These are phyloP conservation scores for Carterocephalus palaemon DNA, from an alignment of 2,888 invertebrate genomes.

Conservation along the genomic window DNA sequence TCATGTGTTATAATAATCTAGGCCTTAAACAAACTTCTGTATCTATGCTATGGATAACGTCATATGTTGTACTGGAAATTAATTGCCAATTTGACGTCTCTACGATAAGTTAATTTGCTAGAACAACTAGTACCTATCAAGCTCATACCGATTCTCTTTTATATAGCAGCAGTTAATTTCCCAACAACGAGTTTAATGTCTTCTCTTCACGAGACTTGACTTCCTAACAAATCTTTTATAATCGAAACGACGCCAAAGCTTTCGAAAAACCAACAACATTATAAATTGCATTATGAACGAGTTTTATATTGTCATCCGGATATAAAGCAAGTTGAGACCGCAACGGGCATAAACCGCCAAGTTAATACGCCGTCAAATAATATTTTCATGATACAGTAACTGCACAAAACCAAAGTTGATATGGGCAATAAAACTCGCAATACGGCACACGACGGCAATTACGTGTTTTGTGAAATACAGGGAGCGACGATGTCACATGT, in stretches of 20 bases:
- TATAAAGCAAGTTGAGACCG: constrained; percentile 20
- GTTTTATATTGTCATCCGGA: constrained; percentile 9
- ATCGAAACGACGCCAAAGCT: background rate
- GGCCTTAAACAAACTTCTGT: too few relatives aligned
- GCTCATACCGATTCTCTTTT: too few relatives aligned
- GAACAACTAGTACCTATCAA: too few relatives aligned
- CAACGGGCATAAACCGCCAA: constrained; percentile 26
- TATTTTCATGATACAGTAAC: constrained; percentile 32
- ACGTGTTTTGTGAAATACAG: constrained; percentile 51
- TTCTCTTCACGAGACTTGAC: too few relatives aligned
- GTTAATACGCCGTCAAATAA: constrained; percentile 40
- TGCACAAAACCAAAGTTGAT: constrained; percentile 58
- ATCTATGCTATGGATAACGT: too few relatives aligned
- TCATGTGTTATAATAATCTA: too few relatives aligned
- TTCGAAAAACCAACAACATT: background rate
- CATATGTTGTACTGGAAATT: too few relatives aligned
- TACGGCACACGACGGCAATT: constrained; percentile 63
- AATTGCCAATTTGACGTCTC: too few relatives aligned
- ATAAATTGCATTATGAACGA: constrained; percentile 8
- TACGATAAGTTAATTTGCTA: too few relatives aligned
- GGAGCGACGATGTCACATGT: constrained; percentile 28
- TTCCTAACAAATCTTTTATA: too few relatives aligned
- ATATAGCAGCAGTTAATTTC: too few relatives aligned
- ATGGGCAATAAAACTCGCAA: constrained; percentile 70
- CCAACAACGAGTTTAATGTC: too few relatives aligned